Conservation (phyloP, 2,797 vertebrate genomes). For the Notoglanidium macrostoma region DNA sequence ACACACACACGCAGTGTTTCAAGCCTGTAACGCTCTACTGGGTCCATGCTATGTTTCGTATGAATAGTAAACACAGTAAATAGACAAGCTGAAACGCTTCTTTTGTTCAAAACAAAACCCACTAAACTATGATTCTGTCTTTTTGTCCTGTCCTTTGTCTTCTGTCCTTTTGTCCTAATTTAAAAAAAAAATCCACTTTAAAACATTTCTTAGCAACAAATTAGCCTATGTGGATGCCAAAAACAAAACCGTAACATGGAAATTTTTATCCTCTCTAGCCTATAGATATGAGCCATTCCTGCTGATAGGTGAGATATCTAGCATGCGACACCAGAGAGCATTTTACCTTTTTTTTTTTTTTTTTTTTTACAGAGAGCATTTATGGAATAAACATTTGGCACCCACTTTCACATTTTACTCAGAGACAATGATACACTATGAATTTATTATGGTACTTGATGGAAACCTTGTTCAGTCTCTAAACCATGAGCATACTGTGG, state of each 20-base stretch:
- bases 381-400: neutral
- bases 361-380: no score
- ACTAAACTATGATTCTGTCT: neutral
- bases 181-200: neutral
- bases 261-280: neutral
- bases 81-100: no score
- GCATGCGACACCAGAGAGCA: neutral
- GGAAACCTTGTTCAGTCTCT: neutral
- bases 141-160: no score
- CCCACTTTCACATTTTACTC: neutral
- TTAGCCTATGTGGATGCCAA: neutral
- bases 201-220: neutral
- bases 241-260: neutral
- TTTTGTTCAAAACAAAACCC: neutral
- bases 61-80: neutral
- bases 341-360: no score
- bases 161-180: no score
- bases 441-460: neutral
- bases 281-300: neutral
- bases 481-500: neutral
- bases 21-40: neutral
- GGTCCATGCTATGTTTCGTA: neutral
- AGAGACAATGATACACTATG: neutral
- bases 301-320: constrained; percentile 8
- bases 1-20: neutral